Conservation (phyloP, 1,140 invertebrate genomes). For the Meloidogyne chitwoodi region DNA sequence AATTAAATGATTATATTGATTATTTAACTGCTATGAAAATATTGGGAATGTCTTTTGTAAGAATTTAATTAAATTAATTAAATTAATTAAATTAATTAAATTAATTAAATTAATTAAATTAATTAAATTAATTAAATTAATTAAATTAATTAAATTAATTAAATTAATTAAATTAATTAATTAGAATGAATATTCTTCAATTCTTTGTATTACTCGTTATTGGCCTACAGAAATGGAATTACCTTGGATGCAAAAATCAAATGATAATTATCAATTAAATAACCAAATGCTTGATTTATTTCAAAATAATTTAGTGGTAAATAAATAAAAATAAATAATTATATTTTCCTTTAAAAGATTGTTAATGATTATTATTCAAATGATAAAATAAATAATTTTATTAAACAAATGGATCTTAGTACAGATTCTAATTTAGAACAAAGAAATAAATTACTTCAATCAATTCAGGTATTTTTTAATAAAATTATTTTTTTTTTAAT, state of each 20-base stretch:
- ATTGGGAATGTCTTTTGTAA: conserved; percentile 8
- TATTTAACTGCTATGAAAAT: conserved; percentile 25
- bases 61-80: background rate
- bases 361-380: conserved; percentile 35
- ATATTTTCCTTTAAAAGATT: conserved; percentile 13
- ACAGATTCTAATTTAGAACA: background rate
- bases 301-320: conserved; percentile 29
- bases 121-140: background rate
- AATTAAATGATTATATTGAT: conserved; percentile 10
- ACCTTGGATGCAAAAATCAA: conserved; percentile 10
- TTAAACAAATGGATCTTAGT: conserved; percentile 12
- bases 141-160: background rate
- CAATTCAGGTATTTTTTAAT: conserved; percentile 1
- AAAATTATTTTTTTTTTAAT: background rate
- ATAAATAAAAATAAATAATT: background rate
- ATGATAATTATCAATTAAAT: conserved; percentile 9
- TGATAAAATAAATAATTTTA: conserved; percentile 16
- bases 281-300: conserved; percentile 14
- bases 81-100: background rate
- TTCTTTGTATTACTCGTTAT: conserved; percentile 28
- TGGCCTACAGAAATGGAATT: background rate
- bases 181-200: conserved; percentile 21
- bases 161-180: background rate
- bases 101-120: background rate
- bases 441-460: background rate